Base-by-base conservation (phyloP, 2,888 invertebrate genomes). In the Trichacis sp. region DNA sequence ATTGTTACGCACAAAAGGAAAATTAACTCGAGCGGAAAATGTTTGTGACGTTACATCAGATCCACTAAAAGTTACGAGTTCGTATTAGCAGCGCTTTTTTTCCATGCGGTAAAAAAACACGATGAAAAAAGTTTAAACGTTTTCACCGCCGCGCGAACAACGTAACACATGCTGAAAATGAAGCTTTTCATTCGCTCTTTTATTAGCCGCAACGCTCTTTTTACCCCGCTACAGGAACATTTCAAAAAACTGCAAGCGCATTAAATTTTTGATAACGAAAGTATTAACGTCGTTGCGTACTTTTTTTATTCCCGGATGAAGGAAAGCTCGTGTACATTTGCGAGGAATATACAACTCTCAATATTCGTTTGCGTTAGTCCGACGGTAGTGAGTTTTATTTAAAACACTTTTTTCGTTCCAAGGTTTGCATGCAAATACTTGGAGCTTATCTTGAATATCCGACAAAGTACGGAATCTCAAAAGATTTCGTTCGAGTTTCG, bases 391-490 rank as follows among this genome's bases (percentile, higher is more conserved):
- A n/a, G 54, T 51, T 62, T 62, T 51, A 50, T 47, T 63, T 64
- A 60, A 60, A 59, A 65, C 63, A 60, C 59, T 50, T 60, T 47
- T 53, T 55, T 57, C 45, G 50, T 57, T 33, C 54, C 45, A 58
- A 63, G 63, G 63, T 69, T 69, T 63, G 59, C 62, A 60, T 65
- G 68, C 68, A 65, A 69, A 69, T 69, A 24, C 8, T 24, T 24
- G 24, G 24, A 24, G 24, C 24, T n/a, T n/a, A n/a, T n/a, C n/a
- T n/a, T n/a, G n/a, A n/a, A n/a, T n/a, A n/a, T n/a, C n/a, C n/a
- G n/a, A n/a, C n/a, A n/a, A n/a, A n/a, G n/a, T n/a, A n/a, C n/a
- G n/a, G n/a, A n/a, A n/a, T n/a, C n/a, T n/a, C n/a, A n/a, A n/a
- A n/a, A n/a, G n/a, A n/a, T n/a, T n/a, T n/a, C n/a, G n/a, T n/a